phyloP scores from a whole-genome alignment of 2,113 vertebrate species.

The Carassius gibelio region DNA sequence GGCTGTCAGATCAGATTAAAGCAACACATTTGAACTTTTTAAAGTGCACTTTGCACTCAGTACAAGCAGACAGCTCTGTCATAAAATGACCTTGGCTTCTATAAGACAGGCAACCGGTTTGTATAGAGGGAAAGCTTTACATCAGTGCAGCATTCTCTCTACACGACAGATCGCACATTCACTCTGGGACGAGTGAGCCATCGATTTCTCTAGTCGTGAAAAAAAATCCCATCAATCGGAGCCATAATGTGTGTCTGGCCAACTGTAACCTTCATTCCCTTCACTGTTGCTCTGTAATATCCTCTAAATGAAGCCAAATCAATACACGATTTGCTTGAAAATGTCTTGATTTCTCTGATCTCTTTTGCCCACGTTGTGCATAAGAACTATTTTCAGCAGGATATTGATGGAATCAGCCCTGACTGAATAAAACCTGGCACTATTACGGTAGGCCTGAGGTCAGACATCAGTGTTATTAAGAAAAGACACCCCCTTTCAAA shows the following conservation, averaged over 20 bases:
- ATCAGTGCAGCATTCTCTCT: constrained; percentile 61
- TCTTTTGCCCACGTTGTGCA: constrained; percentile 23
- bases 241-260: constrained; percentile 56
- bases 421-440: background rate
- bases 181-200: constrained; percentile 57
- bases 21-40: background rate
- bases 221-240: constrained; percentile 63
- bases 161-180: constrained; percentile 64
- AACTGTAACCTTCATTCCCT: constrained; percentile 56
- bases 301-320: constrained; percentile 55
- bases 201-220: constrained; percentile 67
- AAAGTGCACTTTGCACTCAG: background rate
- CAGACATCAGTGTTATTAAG: constrained; percentile 24
- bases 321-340: constrained; percentile 33
- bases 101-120: constrained; percentile 52
- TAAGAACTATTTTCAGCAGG: constrained; percentile 27
- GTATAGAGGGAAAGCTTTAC: constrained; percentile 64
- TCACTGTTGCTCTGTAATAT: constrained; percentile 50
- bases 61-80: constrained; percentile 28
- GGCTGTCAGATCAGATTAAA: background rate
- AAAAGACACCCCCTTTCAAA: constrained; percentile 5
- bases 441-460: constrained; percentile 11
- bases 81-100: constrained; percentile 66
- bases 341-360: constrained; percentile 40
- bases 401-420: constrained; percentile 8